These are phyloP conservation scores for Melangyna quadrimaculata DNA, from an alignment of 2,888 invertebrate genomes.

Conservation along the genomic window DNA sequence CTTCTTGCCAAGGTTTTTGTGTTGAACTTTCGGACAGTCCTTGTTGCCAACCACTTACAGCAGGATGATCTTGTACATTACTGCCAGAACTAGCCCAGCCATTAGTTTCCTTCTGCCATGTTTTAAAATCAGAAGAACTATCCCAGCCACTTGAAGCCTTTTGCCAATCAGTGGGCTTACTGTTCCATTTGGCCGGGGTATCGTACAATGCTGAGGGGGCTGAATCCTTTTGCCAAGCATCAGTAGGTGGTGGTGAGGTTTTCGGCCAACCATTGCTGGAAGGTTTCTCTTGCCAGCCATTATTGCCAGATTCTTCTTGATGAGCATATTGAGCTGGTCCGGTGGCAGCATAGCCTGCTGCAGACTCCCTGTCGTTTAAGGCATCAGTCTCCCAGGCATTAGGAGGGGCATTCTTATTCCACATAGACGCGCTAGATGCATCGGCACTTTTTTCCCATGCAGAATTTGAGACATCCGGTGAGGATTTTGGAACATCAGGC, in stretches of 20 bases:
- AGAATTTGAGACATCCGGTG: neutral
- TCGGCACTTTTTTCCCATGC: conserved; percentile 24
- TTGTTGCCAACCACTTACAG: neutral
- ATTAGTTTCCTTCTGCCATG: conserved; percentile 40
- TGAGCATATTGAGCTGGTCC: conserved; percentile 24
- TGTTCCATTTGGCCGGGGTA: conserved; percentile 40
- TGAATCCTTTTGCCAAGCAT: conserved; percentile 35
- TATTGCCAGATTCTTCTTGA: conserved; percentile 8
- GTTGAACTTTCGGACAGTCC: neutral
- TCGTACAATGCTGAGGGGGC: conserved; percentile 10
- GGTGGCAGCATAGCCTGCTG: conserved; percentile 16
- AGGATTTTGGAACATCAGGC: neutral
- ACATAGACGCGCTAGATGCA: neutral
- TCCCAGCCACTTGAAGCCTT: conserved; percentile 41
- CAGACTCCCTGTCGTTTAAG: neutral
- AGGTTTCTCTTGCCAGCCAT: conserved; percentile 22
- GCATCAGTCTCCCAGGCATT: conserved; percentile 27
- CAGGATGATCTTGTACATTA: neutral
- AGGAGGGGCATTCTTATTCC: neutral
- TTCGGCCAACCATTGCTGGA: conserved; percentile 23
- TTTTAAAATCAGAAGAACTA: conserved; percentile 39
- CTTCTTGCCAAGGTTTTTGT: conserved; percentile 11
- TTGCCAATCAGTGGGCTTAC: conserved; percentile 28
- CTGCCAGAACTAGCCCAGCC: neutral
- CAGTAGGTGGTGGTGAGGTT: conserved; percentile 3